Conservation (phyloP, 2,797 vertebrate genomes). For the Anolis apletophallus region DNA sequence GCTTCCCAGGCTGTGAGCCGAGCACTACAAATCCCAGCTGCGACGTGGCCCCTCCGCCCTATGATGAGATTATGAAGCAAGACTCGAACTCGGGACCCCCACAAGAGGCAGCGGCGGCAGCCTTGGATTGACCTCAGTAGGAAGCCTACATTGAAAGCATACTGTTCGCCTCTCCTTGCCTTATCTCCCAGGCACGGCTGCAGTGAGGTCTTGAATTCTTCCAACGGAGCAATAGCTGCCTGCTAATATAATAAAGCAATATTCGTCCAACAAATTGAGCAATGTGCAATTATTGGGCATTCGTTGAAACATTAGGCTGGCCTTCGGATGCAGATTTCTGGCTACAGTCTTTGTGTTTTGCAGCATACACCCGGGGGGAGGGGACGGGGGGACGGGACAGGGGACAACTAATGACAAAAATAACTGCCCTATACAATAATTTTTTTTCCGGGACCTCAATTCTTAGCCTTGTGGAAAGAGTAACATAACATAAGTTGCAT, state of each 20-base stretch:
- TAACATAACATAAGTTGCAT: too few relatives aligned
- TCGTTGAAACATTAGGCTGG: not conserved
- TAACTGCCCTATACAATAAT: too few relatives aligned
- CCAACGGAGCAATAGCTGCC: not conserved
- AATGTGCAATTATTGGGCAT: not conserved
- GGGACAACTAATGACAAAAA: too few relatives aligned
- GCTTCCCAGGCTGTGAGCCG: conserved; percentile 27
- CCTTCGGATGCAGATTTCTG: too few relatives aligned
- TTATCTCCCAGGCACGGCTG: not conserved
- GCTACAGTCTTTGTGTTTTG: not conserved
- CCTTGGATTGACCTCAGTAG: not conserved
- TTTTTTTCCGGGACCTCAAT: too few relatives aligned
- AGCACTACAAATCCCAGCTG: not conserved
- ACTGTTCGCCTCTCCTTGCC: not conserved
- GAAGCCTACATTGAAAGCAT: not conserved
- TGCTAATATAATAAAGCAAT: not conserved
- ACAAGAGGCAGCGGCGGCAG: not conserved
- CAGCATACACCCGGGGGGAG: too few relatives aligned
- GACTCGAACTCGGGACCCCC: not conserved
- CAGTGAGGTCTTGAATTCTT: not conserved
- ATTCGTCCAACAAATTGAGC: not conserved
- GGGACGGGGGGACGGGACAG: too few relatives aligned
- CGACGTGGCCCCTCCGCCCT: conserved; percentile 74
- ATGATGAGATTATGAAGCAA: conserved; percentile 75
- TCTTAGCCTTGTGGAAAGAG: too few relatives aligned